phyloP scores from a whole-genome alignment of 2,113 vertebrate genomes.

The Ammodramus savannarum region DNA sequence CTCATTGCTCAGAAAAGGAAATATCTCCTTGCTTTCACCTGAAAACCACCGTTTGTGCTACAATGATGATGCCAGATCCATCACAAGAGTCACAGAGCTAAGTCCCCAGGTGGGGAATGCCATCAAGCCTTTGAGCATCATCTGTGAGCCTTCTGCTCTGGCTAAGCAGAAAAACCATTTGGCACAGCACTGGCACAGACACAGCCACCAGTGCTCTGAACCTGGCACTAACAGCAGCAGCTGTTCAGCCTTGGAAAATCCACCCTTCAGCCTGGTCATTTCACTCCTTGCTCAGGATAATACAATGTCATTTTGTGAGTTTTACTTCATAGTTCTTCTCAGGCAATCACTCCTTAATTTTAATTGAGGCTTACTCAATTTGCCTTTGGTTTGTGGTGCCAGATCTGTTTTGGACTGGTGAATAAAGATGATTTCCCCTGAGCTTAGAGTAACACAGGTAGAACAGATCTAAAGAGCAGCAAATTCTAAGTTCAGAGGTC shows the following conservation, averaged over 20 bases:
- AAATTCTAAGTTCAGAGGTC: background rate
- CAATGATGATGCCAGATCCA: background rate
- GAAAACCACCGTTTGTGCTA: background rate
- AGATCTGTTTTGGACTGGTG: background rate
- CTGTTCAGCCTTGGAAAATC: background rate
- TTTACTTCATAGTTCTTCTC: background rate
- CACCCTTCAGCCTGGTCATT: background rate
- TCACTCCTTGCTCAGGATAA: background rate
- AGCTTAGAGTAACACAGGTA: background rate
- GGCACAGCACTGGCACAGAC: background rate
- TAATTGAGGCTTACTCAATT: background rate
- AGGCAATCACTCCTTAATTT: background rate
- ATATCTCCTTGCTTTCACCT: background rate
- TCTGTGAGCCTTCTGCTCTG: background rate
- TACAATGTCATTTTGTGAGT: background rate
- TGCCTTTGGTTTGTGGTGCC: background rate
- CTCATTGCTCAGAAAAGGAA: background rate
- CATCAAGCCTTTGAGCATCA: background rate
- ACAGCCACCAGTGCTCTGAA: background rate
- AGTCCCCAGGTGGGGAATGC: background rate
- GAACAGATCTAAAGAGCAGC: background rate
- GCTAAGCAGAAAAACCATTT: background rate
- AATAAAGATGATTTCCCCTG: background rate
- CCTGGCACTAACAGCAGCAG: background rate
- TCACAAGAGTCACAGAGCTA: background rate